Percentiles rank a stretch among this genome's conserved stretches.
Conservation (phyloP, 2,113 vertebrate genomes). For the Cairina moschata region DNA sequence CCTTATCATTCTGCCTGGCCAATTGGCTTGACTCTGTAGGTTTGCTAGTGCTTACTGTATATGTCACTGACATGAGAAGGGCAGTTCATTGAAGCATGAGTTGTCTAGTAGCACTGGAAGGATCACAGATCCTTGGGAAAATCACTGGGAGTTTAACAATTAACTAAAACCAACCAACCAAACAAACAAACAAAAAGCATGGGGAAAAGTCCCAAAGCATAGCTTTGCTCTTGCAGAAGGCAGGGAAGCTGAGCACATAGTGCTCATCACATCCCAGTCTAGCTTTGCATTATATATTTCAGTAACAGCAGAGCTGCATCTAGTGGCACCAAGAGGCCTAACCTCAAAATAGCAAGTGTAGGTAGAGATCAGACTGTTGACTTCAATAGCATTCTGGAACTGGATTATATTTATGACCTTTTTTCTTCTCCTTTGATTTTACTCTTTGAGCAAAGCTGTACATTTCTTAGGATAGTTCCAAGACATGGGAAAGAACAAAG, state of each 20-base stretch:
- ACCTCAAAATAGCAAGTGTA: background rate
- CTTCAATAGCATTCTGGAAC: background rate
- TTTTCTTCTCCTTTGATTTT: background rate
- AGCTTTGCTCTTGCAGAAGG: background rate
- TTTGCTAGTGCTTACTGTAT: background rate
- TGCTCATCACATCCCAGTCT: rapidly evolving
- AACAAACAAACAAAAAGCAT: background rate
- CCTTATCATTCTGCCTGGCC: background rate
- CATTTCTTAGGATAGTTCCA: background rate
- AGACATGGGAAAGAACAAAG: background rate
- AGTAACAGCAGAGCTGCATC: background rate
- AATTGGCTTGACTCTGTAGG: background rate
- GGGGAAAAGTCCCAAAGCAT: background rate
- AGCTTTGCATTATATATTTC: background rate
- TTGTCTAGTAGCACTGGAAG: background rate
- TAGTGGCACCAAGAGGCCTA: background rate
- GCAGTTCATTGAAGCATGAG: background rate
- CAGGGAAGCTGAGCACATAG: background rate
- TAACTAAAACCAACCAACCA: background rate
- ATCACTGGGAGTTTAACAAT: background rate
- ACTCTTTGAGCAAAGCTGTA: background rate
- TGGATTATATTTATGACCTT: background rate
- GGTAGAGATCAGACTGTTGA: background rate
- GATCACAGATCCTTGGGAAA: background rate
- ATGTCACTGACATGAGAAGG: background rate